Conservation (phyloP, 2,797 vertebrate species). For the Erpetoichthys calabaricus region DNA sequence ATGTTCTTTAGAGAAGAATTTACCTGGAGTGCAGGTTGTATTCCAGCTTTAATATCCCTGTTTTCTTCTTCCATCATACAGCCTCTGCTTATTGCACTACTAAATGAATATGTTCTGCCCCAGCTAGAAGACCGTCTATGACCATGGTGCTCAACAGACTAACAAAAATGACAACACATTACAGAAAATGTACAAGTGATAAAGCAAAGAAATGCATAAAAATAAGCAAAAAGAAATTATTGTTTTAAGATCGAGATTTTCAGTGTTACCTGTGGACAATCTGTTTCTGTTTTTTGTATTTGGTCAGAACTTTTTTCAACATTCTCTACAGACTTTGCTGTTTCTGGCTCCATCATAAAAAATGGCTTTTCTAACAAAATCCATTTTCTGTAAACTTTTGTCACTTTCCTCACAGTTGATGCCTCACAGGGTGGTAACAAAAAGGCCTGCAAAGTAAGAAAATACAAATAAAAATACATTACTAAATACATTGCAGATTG, state of each 20-base stretch:
- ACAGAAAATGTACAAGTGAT: too few species aligned
- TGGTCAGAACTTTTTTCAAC: conserved; percentile 39
- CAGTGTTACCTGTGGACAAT: conserved; percentile 44
- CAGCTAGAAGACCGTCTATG: conserved; percentile 89
- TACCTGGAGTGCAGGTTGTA: conserved; percentile 83
- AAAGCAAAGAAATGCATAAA: too few species aligned
- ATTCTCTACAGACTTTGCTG: conserved; percentile 46
- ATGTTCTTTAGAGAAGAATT: neutral
- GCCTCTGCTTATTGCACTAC: conserved; percentile 81
- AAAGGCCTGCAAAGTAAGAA: conserved; percentile 62
- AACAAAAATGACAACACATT: neutral
- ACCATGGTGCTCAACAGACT: conserved; percentile 51
- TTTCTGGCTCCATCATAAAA: conserved; percentile 88
- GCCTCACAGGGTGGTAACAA: conserved; percentile 82
- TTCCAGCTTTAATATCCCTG: conserved; percentile 71
- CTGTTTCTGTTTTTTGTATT: conserved; percentile 35
- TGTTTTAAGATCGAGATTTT: too few species aligned
- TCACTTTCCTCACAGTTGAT: conserved; percentile 78
- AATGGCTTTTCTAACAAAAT: conserved; percentile 77
- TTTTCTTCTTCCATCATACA: conserved; percentile 76
- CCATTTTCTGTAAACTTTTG: conserved; percentile 93
- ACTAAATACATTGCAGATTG: neutral
- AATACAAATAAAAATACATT: neutral
- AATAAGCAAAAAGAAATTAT: too few species aligned
- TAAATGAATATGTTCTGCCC: conserved; percentile 92